Percentiles rank a stretch among this genome's conserved stretches.
Evolutionary conservation across 2,888 invertebrate species (phyloP).

Genomic region (Eretmocerus hayati): DNA sequence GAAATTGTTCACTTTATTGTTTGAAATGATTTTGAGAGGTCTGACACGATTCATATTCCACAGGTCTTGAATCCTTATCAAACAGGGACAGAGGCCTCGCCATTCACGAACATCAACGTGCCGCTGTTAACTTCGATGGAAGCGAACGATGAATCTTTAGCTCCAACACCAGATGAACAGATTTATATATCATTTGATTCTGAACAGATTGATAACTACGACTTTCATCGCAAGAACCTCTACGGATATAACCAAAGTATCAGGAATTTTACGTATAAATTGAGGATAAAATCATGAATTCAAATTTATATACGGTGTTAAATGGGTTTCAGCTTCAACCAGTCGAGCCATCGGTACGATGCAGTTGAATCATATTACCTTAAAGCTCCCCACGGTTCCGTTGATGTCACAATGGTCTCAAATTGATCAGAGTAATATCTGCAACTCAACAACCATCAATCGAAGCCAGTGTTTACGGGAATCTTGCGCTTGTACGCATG

Average conservation of each 20-base stretch:
- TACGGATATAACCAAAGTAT: slow-evolving; percentile 1
- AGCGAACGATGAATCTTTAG: not conserved
- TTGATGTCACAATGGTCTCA: slow-evolving; percentile 59
- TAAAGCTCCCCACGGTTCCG: slow-evolving; percentile 69
- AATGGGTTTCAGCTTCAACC: not conserved
- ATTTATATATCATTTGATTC: not conserved
- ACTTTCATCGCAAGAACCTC: not conserved
- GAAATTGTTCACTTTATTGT: not conserved
- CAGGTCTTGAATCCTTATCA: slow-evolving; percentile 3
- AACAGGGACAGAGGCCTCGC: not conserved
- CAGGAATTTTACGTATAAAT: too few relatives aligned
- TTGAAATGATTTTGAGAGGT: not conserved
- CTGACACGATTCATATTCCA: not conserved
- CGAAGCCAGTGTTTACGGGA: slow-evolving; percentile 57
- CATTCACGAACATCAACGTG: not conserved
- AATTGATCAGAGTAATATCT: slow-evolving; percentile 60
- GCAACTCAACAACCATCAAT: slow-evolving; percentile 64
- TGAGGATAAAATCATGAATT: too few relatives aligned
- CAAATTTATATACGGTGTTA: not conserved
- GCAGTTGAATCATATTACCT: slow-evolving; percentile 79
- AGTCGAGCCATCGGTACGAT: not conserved
- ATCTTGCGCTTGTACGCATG: slow-evolving; percentile 79
- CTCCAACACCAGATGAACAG: not conserved
- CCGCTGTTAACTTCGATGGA: not conserved
- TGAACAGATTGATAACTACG: not conserved